Evolutionary conservation across 2,113 vertebrate genomes (phyloP), one percentile per base, ranked within the genome.

Genomic region (Nicator chloris): DNA sequence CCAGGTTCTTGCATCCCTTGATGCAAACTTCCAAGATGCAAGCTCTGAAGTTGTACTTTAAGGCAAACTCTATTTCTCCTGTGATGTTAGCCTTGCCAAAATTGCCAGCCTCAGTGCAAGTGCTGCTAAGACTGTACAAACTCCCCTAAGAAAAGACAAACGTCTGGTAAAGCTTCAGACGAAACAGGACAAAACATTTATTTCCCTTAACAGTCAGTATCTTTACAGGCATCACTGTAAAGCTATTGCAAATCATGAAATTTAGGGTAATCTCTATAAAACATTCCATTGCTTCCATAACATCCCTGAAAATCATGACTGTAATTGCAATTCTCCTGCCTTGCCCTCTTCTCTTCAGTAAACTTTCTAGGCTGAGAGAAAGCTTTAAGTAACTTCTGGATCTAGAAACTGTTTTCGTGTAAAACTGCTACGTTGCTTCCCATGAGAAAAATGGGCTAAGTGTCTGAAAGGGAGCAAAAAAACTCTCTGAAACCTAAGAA

Each of bases 1-100:
- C 93, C 69, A 99, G 97, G 64, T 99, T 98, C 95, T 95, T 98
- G 92, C 99, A 99, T 51, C 96, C 95, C 39, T 95, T 98, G 47
- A 99, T 98, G 39, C 93, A 96, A 90, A 99, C 95, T 97, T 99
- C 98, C 94, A 99, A 96, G 88, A 97, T 96, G 72, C 96, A 97
- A 56, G 92, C 71, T 92, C 68, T 93, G 96, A 93, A 94, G 97
- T 97, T 93, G 73, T 99, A 99, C 76, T 82, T 93, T 79, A 99
- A n/a, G 21, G 98, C 98, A 78, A 99, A 91, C 84, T 99, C 98
- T 92, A 99, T 97, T 90, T 99, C 99, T 88, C 99, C 99, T 0
- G 97, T 95, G 75, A 98, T 54, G 3, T 91, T 59, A 59, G 96
- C 68, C 5, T 96, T 93, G 85, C 98, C 98, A 60, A 98, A 98